A percentile compares a stretch with the other conserved stretches of the same genome.
phyloP scores from a whole-genome alignment of 2,113 vertebrate species.

The Lethenteron reissneri region DNA sequence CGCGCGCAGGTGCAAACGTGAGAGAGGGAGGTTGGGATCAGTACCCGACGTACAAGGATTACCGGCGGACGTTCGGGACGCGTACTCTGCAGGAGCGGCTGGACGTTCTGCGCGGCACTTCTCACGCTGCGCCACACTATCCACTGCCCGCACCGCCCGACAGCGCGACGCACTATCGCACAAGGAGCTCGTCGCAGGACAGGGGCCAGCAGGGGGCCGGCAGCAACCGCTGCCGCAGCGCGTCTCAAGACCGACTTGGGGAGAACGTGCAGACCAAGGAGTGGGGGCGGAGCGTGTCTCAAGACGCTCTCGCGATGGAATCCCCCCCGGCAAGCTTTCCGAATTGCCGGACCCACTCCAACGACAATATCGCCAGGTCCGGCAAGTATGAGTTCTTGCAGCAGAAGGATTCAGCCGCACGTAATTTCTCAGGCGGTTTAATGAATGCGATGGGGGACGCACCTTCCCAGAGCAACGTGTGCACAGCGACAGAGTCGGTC shows the following conservation, averaged over 20 bases:
- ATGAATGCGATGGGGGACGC: too few relatives aligned
- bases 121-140: too few relatives aligned
- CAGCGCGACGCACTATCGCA: background rate
- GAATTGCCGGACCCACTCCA: too few relatives aligned
- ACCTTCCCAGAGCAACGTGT: too few relatives aligned
- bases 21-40: background rate
- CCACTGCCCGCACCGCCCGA: background rate
- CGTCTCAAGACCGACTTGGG: conserved; percentile 63
- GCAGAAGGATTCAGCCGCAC: too few relatives aligned
- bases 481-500: too few relatives aligned
- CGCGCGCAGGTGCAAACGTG: background rate
- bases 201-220: conserved; percentile 22
- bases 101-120: background rate
- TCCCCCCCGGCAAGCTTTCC: too few relatives aligned
- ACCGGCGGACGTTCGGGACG: background rate
- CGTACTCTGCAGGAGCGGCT: conserved; percentile 4
- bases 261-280: conserved; percentile 21
- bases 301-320: conserved; percentile 36
- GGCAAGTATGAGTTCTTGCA: too few relatives aligned
- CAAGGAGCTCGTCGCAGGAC: conserved; percentile 25
- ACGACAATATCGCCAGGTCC: too few relatives aligned
- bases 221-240: conserved; percentile 55
- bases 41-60: conserved; percentile 4
- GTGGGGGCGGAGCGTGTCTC: conserved; percentile 71
- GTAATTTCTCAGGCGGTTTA: too few relatives aligned